Percentiles rank a stretch among this genome's conserved stretches.
Conservation (phyloP, 2,797 vertebrate species). For the Ibycter americanus region DNA sequence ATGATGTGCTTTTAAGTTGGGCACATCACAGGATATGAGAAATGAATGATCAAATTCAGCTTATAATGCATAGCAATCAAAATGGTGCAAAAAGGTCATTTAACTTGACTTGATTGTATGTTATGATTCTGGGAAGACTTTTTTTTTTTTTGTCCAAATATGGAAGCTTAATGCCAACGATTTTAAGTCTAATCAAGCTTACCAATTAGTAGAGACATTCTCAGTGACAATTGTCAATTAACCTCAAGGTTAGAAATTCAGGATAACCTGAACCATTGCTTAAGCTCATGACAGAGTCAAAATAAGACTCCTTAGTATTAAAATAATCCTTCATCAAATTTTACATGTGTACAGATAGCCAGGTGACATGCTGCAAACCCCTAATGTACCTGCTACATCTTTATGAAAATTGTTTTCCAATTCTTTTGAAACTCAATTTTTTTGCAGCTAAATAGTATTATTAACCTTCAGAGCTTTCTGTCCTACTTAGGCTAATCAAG, state of each 20-base stretch:
- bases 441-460: background rate
- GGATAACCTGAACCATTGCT: background rate
- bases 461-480: conserved; percentile 16
- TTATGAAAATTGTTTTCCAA: background rate
- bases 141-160: conserved; percentile 1
- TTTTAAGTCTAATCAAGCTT: conserved; percentile 49
- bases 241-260: conserved; percentile 47
- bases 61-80: conserved; percentile 31
- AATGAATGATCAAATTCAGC: background rate
- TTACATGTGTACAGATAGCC: background rate
- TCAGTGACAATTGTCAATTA: conserved; percentile 62
- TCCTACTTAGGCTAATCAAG: background rate
- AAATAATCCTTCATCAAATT: conserved; percentile 12
- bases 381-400: background rate
- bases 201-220: conserved; percentile 31
- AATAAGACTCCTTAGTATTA: background rate
- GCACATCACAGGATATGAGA: background rate
- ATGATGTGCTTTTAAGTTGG: background rate
- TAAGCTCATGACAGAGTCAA: background rate
- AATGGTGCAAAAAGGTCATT: conserved; percentile 27
- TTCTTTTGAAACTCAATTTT: background rate
- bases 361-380: background rate
- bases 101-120: conserved; percentile 32
- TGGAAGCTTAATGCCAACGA: background rate
- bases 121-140: background rate